Base-by-base conservation (phyloP, 1,140 invertebrate genomes). In the Drosophila fuyamai region DNA sequence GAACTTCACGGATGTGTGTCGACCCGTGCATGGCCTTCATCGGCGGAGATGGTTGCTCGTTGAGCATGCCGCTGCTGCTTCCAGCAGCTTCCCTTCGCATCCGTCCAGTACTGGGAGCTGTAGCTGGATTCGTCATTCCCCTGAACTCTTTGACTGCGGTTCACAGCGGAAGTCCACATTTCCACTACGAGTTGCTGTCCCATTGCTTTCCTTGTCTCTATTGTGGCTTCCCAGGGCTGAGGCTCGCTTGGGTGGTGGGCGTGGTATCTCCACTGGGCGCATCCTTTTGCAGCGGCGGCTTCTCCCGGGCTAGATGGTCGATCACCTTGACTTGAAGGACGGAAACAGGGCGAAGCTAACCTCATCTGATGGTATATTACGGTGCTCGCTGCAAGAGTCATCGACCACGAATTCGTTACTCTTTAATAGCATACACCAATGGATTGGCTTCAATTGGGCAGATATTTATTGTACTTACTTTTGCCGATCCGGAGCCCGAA, bases 281-380 rank as follows among this genome's bases (percentile, higher is more conserved):
- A 38, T 89, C 78, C 59, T 88, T 89, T 18, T 89, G 86, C 59
- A 81, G 70, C 35, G 71, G 90, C 32, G 83, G 85, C 59, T 90
- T 90, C 58, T 79, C 79, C n/a, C 8, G 90, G 76, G 41, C 92
- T 92, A 65, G 73, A 73, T 68, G 65, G 58, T 92, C 92, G 56
- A 91, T 76, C 8, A 92, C 79, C 53, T 79, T 92, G 38, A 91
- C 78, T 54, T 91, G 83, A 77, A 91, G 91, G 4, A 90, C 80
- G 13, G 92, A 92, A 12, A 89, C 77, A 54, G n/a, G 92, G 92
- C 54, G 92, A 92, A 41, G 91, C 90, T n/a, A n/a, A 76, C 92
- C 92, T 35, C 92, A 86, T 71, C 92, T 92, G 54, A 92, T 91
- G 74, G 92, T 92, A 79, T 92, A n/a, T n/a, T n/a, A n/a, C 92